Evolutionary conservation across 2,888 invertebrate genomes (phyloP).

Genomic region (Ormyrus pomaceus): DNA sequence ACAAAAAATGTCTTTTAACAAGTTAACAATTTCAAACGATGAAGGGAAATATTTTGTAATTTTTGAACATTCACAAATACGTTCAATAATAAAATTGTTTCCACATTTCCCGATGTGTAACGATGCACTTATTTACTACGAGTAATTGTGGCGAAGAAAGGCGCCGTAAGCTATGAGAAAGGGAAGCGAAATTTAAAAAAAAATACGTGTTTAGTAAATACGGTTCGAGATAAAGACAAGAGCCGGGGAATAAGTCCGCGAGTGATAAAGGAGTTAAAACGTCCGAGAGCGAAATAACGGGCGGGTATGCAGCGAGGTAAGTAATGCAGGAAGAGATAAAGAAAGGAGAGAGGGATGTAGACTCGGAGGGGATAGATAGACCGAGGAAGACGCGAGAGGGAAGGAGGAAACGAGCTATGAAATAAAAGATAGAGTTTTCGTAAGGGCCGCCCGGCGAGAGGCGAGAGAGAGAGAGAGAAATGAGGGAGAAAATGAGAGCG

Average conservation of each 20-base stretch:
- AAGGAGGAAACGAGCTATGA: conserved; percentile 54
- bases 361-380: conserved; percentile 19
- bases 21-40: no score
- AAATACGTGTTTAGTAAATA: conserved; percentile 34
- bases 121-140: neutral
- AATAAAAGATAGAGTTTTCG: conserved; percentile 53
- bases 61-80: no score
- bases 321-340: conserved; percentile 54
- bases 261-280: conserved; percentile 53
- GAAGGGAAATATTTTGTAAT: no score
- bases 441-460: conserved; percentile 3
- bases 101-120: no score
- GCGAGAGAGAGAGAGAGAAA: conserved; percentile 20
- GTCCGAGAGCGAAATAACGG: neutral
- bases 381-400: conserved; percentile 26
- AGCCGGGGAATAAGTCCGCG: conserved; percentile 17
- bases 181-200: neutral
- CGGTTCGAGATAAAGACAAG: conserved; percentile 24
- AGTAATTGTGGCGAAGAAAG: neutral
- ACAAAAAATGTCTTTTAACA: no score
- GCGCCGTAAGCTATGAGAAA: neutral
- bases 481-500: conserved; percentile 6
- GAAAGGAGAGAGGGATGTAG: conserved; percentile 16
- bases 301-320: conserved; percentile 19
- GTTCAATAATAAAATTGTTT: no score